Evolutionary conservation across 1,140 invertebrate genomes (phyloP).

Genomic region (Brachystomella parvula): DNA sequence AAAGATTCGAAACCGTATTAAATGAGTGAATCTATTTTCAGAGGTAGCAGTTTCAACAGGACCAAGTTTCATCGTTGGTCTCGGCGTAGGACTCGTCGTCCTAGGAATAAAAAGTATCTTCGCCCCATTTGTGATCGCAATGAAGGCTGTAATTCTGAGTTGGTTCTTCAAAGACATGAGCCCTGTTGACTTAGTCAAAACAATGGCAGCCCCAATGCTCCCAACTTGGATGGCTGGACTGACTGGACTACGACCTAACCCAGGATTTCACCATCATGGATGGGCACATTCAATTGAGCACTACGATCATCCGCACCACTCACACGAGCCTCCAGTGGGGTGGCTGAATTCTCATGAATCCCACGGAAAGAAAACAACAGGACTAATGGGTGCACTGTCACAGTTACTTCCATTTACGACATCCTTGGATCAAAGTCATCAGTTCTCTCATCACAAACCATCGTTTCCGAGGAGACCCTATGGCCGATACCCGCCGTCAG

Average conservation of each 20-base stretch:
- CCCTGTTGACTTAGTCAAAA: conserved; percentile 33
- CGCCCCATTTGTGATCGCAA: conserved; percentile 30
- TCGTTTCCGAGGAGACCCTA: not conserved
- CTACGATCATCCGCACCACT: conserved; percentile 29
- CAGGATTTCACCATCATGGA: conserved; percentile 2
- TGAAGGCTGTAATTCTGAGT: conserved; percentile 32
- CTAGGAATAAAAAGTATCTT: conserved; percentile 34
- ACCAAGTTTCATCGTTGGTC: conserved; percentile 36
- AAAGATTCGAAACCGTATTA: too few species aligned
- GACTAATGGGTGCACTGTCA: not conserved
- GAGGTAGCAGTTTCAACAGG: conserved; percentile 37
- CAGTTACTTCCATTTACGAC: not conserved
- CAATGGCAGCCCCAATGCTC: not conserved
- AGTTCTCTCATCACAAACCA: not conserved
- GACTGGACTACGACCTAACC: not conserved
- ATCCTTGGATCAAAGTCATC: not conserved
- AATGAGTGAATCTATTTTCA: conserved; percentile 23
- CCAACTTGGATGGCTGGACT: conserved; percentile 5
- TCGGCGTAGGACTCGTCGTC: conserved; percentile 33
- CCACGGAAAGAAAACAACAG: not conserved
- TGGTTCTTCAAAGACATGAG: conserved; percentile 30
- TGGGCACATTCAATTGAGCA: conserved; percentile 16
- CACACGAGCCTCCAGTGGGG: conserved; percentile 19
- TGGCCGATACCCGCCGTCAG: not conserved
- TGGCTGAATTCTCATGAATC: not conserved